These are phyloP conservation scores for Pachyuromys duprasi DNA, from an alignment of 2,797 vertebrate genomes.

Conservation along the genomic window DNA sequence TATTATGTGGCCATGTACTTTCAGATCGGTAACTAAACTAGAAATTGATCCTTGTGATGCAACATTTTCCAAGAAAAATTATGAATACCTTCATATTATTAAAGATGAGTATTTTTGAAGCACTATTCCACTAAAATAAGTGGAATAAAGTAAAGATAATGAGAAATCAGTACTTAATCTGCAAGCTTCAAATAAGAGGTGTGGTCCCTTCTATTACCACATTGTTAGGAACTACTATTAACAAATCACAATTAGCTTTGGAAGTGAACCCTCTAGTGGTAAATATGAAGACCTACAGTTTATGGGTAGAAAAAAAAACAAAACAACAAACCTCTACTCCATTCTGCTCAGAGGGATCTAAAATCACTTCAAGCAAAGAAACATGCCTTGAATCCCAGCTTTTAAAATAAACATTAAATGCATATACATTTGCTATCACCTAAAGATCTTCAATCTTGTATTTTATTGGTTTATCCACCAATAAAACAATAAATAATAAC, in stretches of 20 bases:
- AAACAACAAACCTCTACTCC: background rate
- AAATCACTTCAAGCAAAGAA: constrained; percentile 3
- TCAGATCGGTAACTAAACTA: background rate
- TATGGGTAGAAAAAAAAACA: background rate
- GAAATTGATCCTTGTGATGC: constrained; percentile 21
- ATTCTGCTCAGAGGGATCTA: background rate
- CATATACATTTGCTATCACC: background rate
- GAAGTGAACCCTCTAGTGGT: constrained; percentile 73
- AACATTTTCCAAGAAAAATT: background rate
- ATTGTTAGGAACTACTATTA: background rate
- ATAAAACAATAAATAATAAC: too few species aligned
- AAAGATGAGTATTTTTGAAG: constrained; percentile 36
- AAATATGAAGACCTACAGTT: constrained; percentile 58
- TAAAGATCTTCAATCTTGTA: constrained; percentile 7
- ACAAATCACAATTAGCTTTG: constrained; percentile 45
- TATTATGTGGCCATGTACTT: background rate
- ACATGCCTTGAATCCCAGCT: background rate
- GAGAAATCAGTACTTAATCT: constrained; percentile 29
- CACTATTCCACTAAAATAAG: constrained; percentile 36
- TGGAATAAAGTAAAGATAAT: constrained; percentile 38
- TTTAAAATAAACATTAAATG: constrained; percentile 12
- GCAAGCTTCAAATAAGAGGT: constrained; percentile 18
- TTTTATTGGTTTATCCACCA: constrained; percentile 19
- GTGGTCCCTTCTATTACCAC: background rate
- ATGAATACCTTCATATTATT: background rate